Conservation (phyloP, 2,888 invertebrate species). For the Dasypolia templi region DNA sequence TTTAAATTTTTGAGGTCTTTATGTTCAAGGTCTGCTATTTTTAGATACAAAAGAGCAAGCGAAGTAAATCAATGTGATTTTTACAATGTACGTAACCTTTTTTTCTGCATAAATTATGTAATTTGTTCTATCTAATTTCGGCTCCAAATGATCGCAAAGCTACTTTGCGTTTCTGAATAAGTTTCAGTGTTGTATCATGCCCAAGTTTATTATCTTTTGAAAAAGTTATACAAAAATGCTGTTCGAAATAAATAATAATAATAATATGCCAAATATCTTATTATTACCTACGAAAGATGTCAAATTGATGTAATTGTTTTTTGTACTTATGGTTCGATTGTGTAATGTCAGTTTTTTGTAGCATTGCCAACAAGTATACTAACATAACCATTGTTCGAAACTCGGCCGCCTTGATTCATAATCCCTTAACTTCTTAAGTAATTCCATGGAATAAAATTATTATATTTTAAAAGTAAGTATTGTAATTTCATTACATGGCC, state of each 20-base stretch:
- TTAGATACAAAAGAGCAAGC: not conserved
- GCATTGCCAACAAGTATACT: conserved; percentile 44
- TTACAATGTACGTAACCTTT: conserved; percentile 2
- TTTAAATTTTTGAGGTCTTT: not conserved
- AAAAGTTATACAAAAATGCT: conserved; percentile 14
- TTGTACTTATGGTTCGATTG: conserved; percentile 13
- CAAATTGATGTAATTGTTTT: conserved; percentile 17
- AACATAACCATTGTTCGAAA: conserved; percentile 61
- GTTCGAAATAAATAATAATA: too few relatives aligned
- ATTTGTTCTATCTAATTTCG: conserved; percentile 12
- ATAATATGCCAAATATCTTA: too few relatives aligned
- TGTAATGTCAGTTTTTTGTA: conserved; percentile 33
- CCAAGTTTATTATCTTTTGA: conserved; percentile 21
- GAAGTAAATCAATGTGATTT: not conserved
- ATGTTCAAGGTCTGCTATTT: not conserved
- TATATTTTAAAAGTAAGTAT: conserved; percentile 55
- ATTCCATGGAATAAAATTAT: conserved; percentile 62
- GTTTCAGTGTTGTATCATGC: conserved; percentile 37
- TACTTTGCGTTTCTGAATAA: not conserved
- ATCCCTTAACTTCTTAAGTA: conserved; percentile 66
- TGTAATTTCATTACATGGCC: conserved; percentile 69
- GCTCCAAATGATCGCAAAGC: conserved; percentile 13
- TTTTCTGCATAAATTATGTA: not conserved
- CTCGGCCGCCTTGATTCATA: conserved; percentile 69
- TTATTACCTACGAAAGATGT: conserved; percentile 2